Conservation (phyloP, 37 sponge, comb jelly and placozoan genomes). For the Lycopodina hypogea region DNA sequence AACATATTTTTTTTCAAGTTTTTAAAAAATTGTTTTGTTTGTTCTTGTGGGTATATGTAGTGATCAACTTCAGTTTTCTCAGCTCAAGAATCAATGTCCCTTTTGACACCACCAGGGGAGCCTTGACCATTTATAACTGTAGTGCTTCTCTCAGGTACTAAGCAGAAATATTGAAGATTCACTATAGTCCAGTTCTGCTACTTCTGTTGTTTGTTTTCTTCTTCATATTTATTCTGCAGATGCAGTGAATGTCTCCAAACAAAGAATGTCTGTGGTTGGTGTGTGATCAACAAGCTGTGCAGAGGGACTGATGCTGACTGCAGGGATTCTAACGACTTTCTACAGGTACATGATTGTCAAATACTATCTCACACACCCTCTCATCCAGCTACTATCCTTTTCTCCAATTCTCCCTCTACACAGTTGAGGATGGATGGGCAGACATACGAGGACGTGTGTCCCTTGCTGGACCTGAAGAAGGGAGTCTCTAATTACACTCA, state of each 20-base stretch:
- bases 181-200: too few relatives aligned
- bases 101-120: constrained; percentile 19
- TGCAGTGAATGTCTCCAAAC: constrained; percentile 55
- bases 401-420: too few relatives aligned
- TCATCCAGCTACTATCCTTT: neutral
- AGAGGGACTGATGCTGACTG: constrained; percentile 34
- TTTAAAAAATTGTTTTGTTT: too few relatives aligned
- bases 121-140: constrained; percentile 27
- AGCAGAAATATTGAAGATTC: too few relatives aligned
- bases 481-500: constrained; percentile 16
- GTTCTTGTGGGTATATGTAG: constrained; percentile 15
- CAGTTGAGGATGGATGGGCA: too few relatives aligned
- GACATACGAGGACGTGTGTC: constrained; percentile 38
- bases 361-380: neutral
- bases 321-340: neutral
- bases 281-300: constrained; percentile 39
- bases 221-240: neutral
- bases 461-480: constrained; percentile 13
- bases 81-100: constrained; percentile 19
- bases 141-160: constrained; percentile 15
- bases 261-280: constrained; percentile 58
- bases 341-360: constrained; percentile 3
- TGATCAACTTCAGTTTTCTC: constrained; percentile 35
- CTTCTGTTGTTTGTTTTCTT: too few relatives aligned
- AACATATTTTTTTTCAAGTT: neutral